Base-by-base conservation (phyloP, 2,888 invertebrate species). In the Drosophila histrio region DNA sequence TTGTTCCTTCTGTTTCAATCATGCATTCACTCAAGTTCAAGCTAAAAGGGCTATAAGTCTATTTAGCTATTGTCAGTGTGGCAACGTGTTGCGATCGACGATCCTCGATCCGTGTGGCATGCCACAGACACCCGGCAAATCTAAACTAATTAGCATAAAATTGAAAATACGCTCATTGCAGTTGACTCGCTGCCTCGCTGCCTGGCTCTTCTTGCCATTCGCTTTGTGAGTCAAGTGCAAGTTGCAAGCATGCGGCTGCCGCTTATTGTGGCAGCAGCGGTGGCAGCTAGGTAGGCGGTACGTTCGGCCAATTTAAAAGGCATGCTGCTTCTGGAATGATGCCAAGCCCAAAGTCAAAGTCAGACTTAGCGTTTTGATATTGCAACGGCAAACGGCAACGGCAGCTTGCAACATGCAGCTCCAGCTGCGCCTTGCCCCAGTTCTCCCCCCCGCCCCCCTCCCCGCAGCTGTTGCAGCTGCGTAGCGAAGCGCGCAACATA, bases 121-220 rank as follows among this genome's bases (percentile, higher is more conserved):
- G 52, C 43, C 43, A 44, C 58, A 36, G 41, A 28, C 63, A 50
- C 38, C 13, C 49, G 68, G 53, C 72, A 77, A 79, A 88, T 89
- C 83, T 75, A 75, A 81, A 74, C 88, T 90, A 90, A 90, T 90
- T 90, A 90, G 90, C 90, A 90, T 90, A 90, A 90, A 90, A 90
- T 90, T 90, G 87, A 86, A 90, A 90, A 90, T 73, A 68, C 73
- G 77, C 86, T 85, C 87, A 84, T 78, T 79, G 80, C 87, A 87
- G 19, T 38, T 38, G 38, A 17, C 67, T 78, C 28, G 2, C 15
- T 50, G 19, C 28, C 46, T 28, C 13, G 11, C 15, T 30, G 15
- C 6, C 17, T 17, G 0, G 2, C 21, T 34, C 47, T 53, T 28
- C 26, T 30, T 26, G 52, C n/a, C n/a, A n/a, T n/a, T n/a, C n/a